Evolutionary conservation across 1,140 invertebrate species (phyloP), one percentile per base, ranked within the genome.

Genomic region (Drosophila ercepeae): DNA sequence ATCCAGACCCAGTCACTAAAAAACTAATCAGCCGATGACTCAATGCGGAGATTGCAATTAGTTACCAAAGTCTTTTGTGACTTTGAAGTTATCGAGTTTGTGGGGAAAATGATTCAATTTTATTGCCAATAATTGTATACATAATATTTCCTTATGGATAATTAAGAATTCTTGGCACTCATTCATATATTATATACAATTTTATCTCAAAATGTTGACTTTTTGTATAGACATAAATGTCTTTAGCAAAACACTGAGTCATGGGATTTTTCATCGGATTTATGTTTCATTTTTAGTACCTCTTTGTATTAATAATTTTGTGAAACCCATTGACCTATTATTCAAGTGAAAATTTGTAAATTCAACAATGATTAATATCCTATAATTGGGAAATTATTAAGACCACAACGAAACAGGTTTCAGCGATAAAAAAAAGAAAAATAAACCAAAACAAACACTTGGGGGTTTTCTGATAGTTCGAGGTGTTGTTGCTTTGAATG

Each of bases 1-100:
- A 69, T 69, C 49, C 29, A 50, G 32, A 42, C 19, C 32, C 44
- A 75, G 53, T 73, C 50, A 58, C 49, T 34, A 42, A 55, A 49
- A 60, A 34, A 34, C 32, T 39, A 39, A 69, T 39, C 42, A 48
- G 29, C 34, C 58, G 42, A 75, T 52, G 45, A 61, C 70, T 54
- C 64, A 74, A 46, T 34, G 29, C 29, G 52, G 16, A 32, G 18
- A 46, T 13, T 59, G 41, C 41, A 71, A 16, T 50, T 52, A 71
- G 70, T 69, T 50, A 68, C 11, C 29, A 32, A n/a, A 13, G 14
- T 27, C 23, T 32, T 44, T 18, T 9, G 18, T 48, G 42, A 67
- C 14, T 19, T 8, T 2, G 11, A 3, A 36, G 36, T 27, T 58
- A 44, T 34, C 7, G 1, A 61, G 39, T 34, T 4, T 25, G 21